These are phyloP conservation scores for Hippocampus barbouri DNA, from an alignment of 2,113 vertebrate genomes.

Conservation along the genomic window DNA sequence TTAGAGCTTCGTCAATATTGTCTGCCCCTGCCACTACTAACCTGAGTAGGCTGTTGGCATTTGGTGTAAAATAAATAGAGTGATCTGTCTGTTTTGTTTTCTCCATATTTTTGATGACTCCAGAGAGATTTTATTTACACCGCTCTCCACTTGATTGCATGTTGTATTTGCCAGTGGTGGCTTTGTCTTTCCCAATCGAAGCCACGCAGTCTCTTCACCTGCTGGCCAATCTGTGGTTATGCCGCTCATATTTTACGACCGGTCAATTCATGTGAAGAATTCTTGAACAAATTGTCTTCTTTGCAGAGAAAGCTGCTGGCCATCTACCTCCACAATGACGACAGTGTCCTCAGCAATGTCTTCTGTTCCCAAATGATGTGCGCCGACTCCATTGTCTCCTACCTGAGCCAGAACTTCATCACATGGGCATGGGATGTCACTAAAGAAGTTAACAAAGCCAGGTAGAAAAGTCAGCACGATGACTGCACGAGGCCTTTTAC, in stretches of 20 bases:
- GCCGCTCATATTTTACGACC: not conserved
- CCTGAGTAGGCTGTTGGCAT: constrained; percentile 76
- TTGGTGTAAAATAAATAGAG: constrained; percentile 78
- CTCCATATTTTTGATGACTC: constrained; percentile 58
- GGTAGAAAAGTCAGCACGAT: constrained; percentile 63
- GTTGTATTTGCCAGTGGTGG: constrained; percentile 63
- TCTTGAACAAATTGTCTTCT: not conserved
- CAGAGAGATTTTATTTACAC: constrained; percentile 74
- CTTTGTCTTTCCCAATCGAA: constrained; percentile 36
- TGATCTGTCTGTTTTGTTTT: constrained; percentile 79
- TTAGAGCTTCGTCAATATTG: constrained; percentile 76
- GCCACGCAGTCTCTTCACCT: constrained; percentile 32
- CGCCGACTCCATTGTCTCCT: constrained; percentile 96
- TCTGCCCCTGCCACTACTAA: constrained; percentile 68
- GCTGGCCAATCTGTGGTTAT: constrained; percentile 24
- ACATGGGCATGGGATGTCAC: constrained; percentile 99
- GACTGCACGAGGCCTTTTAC: not conserved
- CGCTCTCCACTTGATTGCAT: constrained; percentile 68
- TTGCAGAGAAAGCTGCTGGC: constrained; percentile 97
- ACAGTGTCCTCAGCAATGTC: constrained; percentile 97
- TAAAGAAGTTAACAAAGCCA: constrained; percentile 96
- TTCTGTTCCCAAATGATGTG: constrained; percentile 99
- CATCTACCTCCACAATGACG: constrained; percentile 99
- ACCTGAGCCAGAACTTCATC: constrained; percentile 99
- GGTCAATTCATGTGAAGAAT: not conserved